phyloP scores from a whole-genome alignment of 2,797 vertebrate genomes.

The Enteromius trimaculatus region DNA sequence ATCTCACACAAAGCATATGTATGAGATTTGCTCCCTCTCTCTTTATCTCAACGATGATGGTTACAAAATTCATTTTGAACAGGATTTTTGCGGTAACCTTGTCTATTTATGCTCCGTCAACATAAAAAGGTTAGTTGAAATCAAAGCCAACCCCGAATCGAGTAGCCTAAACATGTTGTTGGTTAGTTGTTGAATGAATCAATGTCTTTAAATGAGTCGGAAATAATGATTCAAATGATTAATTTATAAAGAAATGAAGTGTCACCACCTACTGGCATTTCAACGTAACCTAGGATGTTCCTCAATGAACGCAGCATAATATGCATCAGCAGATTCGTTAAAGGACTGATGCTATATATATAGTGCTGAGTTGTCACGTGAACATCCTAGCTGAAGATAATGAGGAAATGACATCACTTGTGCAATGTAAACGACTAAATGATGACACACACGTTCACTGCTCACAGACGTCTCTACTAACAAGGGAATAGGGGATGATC shows the following conservation, averaged over 20 bases:
- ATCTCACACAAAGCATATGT: conserved; percentile 4
- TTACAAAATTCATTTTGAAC: neutral
- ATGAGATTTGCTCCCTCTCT: conserved; percentile 5
- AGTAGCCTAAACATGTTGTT: neutral
- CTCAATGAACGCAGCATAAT: no score
- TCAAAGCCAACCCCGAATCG: neutral
- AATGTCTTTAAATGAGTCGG: neutral
- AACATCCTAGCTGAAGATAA: no score
- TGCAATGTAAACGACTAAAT: no score
- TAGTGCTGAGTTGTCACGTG: no score
- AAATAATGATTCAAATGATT: neutral
- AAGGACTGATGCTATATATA: no score
- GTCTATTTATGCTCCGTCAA: neutral
- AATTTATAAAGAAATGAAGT: neutral
- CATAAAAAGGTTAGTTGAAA: no score
- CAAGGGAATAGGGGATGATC: no score
- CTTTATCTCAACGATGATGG: neutral
- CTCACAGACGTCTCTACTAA: no score
- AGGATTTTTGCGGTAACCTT: neutral
- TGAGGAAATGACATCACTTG: no score
- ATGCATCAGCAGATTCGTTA: no score
- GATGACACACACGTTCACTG: neutral
- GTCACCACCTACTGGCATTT: neutral
- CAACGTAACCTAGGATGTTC: neutral
- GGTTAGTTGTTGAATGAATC: neutral